phyloP scores from a whole-genome alignment of 2,113 vertebrate species.

The Bombycilla garrulus region DNA sequence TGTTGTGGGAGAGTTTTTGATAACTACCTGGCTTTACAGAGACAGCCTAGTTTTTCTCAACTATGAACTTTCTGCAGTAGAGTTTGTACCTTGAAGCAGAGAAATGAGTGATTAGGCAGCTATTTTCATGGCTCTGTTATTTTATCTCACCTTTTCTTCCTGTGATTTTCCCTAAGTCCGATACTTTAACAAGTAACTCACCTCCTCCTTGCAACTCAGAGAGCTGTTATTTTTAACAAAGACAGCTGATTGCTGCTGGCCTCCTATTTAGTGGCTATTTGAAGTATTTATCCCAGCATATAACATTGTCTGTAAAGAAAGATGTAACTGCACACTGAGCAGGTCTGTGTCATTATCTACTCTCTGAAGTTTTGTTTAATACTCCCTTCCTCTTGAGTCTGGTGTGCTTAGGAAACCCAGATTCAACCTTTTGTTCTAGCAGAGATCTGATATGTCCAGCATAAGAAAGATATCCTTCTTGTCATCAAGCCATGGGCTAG shows the following conservation, averaged over 20 bases:
- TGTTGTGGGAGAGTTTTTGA: not conserved
- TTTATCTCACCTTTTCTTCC: not conserved
- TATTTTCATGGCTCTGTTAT: not conserved
- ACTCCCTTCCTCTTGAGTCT: not conserved
- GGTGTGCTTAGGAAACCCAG: not conserved
- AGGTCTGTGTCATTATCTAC: not conserved
- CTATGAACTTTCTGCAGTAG: not conserved
- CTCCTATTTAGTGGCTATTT: not conserved
- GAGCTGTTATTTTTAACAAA: conserved; percentile 28
- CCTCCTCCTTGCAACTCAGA: not conserved
- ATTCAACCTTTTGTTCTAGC: not conserved
- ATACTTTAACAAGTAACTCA: not conserved
- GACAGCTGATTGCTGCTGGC: not conserved
- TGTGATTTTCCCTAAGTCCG: not conserved
- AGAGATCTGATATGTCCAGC: not conserved
- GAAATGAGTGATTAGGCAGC: not conserved
- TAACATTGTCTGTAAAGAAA: not conserved
- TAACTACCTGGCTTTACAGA: not conserved
- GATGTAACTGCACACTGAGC: not conserved
- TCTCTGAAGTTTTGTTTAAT: not conserved
- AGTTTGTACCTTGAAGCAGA: not conserved
- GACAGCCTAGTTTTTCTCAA: not conserved
- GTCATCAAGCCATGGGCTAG: not conserved
- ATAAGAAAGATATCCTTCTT: not conserved
- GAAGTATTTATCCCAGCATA: not conserved